Base-by-base conservation (phyloP, 2,888 invertebrate genomes). In the Tiliacea aurago region DNA sequence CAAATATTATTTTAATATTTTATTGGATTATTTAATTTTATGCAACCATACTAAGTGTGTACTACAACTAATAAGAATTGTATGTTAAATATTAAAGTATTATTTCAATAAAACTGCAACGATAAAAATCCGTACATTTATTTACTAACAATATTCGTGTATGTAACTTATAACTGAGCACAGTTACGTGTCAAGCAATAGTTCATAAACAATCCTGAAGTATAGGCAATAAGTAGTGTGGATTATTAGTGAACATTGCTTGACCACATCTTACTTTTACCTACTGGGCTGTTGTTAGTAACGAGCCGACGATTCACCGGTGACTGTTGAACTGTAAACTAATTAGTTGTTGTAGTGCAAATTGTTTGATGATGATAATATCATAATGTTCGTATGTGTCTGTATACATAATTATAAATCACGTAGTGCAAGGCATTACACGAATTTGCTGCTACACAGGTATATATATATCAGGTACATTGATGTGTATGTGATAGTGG, bases 391-490 rank as follows among this genome's bases (percentile, higher is more conserved):
- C 53, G 45, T 64, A 66, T 63, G 41, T 63, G 70, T 66, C 51
- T 62, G 33, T 61, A 51, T 70, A 68, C 49, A 67, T 80, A 80
- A 51, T 67, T 80, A 75, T 80, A 81, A 45, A 71, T 72, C 59
- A 49, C 66, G 55, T 62, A n/a, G 47, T 71, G 80, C 23, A 33
- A 41, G 47, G 64, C 59, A 61, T 78, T 53, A 66, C 64, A 78
- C 77, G 45, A 64, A 76, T 66, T 77, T 73, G 66, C 80, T 75
- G 75, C 81, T 84, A 72, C 47, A 68, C 66, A 56, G 63, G 70
- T 75, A 85, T 82, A 80, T 84, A 86, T 90, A 80, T 84, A 86
- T 90, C 89, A 90, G 90, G 90, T 90, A 90, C 90, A 87, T 89
- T 83, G 77, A 88, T 89, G 84, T 86, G 79, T 88, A 86, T 84